Evolutionary conservation across 2,888 invertebrate genomes (phyloP).

Genomic region (Ethmia dodecea): DNA sequence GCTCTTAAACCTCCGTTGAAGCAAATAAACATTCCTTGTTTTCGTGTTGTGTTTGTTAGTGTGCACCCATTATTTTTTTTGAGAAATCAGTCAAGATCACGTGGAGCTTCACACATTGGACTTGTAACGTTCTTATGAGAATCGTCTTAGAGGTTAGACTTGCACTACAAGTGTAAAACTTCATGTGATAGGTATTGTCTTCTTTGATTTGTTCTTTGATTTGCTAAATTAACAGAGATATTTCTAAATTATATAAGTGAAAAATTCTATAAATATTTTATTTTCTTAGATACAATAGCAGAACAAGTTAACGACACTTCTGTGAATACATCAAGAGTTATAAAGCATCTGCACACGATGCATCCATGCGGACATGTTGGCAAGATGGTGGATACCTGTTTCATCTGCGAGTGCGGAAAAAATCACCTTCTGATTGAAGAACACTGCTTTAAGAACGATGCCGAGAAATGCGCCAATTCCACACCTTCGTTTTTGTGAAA

Average conservation of each 20-base stretch:
- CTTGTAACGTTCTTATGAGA: too few relatives aligned
- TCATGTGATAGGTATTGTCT: too few relatives aligned
- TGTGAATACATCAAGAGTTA: background rate
- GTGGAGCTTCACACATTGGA: background rate
- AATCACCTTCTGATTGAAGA: conserved; percentile 35
- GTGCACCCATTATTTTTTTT: background rate
- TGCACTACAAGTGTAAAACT: too few relatives aligned
- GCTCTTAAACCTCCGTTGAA: background rate
- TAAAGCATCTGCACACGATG: conserved; percentile 30
- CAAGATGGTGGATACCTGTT: conserved; percentile 41
- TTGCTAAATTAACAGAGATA: background rate
- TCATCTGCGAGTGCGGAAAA: conserved; percentile 47
- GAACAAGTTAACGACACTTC: background rate
- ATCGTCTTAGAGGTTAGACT: too few relatives aligned
- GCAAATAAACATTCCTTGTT: background rate
- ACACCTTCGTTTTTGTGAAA: conserved; percentile 38
- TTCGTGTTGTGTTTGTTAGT: too few relatives aligned
- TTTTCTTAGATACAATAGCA: background rate
- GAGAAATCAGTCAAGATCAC: background rate
- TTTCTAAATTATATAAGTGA: background rate
- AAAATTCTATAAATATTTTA: background rate
- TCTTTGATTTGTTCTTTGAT: too few relatives aligned
- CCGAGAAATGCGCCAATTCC: conserved; percentile 27
- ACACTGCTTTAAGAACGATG: conserved; percentile 49
- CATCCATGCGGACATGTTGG: conserved; percentile 38